Evolutionary conservation across 1,140 invertebrate species (phyloP), one percentile per base, ranked within the genome.

Genomic region (Thrips palmi): DNA sequence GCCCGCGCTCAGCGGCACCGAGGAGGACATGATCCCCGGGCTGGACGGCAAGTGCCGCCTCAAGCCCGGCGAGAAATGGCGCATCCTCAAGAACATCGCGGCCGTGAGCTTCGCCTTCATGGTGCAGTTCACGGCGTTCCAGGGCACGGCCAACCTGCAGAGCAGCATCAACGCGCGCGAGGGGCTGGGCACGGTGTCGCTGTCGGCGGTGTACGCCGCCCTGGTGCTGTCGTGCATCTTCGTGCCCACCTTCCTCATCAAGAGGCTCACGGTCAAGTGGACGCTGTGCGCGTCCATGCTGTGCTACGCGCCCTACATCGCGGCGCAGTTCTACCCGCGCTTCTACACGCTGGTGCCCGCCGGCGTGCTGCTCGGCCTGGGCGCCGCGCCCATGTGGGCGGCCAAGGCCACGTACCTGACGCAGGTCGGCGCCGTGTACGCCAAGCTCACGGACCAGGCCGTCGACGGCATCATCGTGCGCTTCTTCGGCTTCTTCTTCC

Each of bases 401-500:
- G 85, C 91, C 3, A 88, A 96, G 57, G 89, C 88, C 33, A 88
- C 85, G 0, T 97, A 97, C 53, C 63, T 97, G 4, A 96, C 89
- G 0, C 84, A 94, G 57, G 77, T 79, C 4, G 87, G 83, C 14
- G 79, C 82, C 28, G 77, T 89, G 43, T 86, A 86, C 59, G 82
- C 82, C 3, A 83, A 85, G 51, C 61, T 87, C 27, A 84, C 80
- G 10, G 83, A 86, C 43, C 79, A 89, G 50, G 67, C 78, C 1
- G 73, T 81, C 4, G 86, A 93, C 54, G 81, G 78, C 4, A 84
- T 93, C 44, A 83, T 96, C 37, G 85, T 91, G 25, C 59, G 85
- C 47, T 96, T 96, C 68, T 97, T 97, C 58, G 92, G 92, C 17
- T 85, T 94, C 65, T 97, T 97, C 71, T 97, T 97, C 64, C 74